These are phyloP conservation scores for Halesus radiatus DNA, from an alignment of 1,140 invertebrate genomes.

Conservation along the genomic window DNA sequence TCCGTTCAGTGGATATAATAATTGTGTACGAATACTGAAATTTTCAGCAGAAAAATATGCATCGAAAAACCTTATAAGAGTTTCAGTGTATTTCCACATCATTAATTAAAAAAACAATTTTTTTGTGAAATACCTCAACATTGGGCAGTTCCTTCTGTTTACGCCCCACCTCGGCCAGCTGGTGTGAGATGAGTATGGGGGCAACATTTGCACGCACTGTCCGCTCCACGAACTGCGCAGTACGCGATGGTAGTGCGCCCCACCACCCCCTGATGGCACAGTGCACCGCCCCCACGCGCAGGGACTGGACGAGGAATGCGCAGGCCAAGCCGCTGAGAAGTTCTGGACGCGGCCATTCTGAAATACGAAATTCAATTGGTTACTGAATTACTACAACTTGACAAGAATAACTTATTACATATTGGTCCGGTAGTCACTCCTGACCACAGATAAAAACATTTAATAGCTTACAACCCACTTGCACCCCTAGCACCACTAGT, in stretches of 20 bases:
- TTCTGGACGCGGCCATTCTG: conserved; percentile 53
- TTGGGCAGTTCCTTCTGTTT: conserved; percentile 41
- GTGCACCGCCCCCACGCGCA: conserved; percentile 73
- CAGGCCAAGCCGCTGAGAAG: conserved; percentile 76
- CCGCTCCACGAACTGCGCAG: conserved; percentile 80
- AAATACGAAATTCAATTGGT: too few species aligned
- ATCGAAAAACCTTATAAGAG: too few species aligned
- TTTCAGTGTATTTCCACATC: neutral
- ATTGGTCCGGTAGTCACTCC: too few species aligned
- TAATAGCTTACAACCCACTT: too few species aligned
- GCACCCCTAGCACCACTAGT: too few species aligned
- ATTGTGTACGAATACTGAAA: too few species aligned
- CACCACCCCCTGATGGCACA: conserved; percentile 88
- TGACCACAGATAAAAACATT: too few species aligned
- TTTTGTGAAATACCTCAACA: conserved; percentile 43
- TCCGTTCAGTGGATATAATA: too few species aligned
- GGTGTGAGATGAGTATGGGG: conserved; percentile 77
- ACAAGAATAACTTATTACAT: too few species aligned
- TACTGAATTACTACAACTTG: too few species aligned
- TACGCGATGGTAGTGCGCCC: conserved; percentile 77
- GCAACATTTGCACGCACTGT: conserved; percentile 83
- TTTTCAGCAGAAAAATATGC: too few species aligned
- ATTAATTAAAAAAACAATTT: neutral
- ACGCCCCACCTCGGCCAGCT: conserved; percentile 74
- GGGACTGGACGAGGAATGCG: conserved; percentile 77